Evolutionary conservation across 1,140 invertebrate genomes (phyloP).

Genomic region (Ptiloglossa arizonensis): DNA sequence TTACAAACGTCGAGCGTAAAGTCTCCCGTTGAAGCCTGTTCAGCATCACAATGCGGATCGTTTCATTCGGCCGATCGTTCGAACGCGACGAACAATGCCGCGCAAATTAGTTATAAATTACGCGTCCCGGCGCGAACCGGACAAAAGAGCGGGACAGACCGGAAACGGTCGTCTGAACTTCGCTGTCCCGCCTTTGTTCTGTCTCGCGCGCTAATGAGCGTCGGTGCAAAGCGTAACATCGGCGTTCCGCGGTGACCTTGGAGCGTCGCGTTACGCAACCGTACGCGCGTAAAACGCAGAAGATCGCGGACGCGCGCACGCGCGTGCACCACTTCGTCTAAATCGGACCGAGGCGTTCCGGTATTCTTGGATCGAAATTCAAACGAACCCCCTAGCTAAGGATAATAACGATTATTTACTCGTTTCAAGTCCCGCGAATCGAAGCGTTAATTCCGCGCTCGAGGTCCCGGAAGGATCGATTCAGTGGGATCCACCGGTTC

Average conservation of each 20-base stretch:
- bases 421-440: neutral
- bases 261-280: slow-evolving; percentile 51
- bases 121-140: slow-evolving; percentile 27
- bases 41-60: slow-evolving; percentile 1
- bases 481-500: neutral
- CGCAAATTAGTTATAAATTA: slow-evolving; percentile 39
- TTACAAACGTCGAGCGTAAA: neutral
- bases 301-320: neutral
- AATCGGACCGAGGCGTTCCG: neutral
- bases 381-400: slow-evolving; percentile 12
- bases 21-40: neutral
- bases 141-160: slow-evolving; percentile 38
- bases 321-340: slow-evolving; percentile 15
- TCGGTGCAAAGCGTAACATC: slow-evolving; percentile 55
- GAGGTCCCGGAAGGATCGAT: neutral
- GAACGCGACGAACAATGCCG: slow-evolving; percentile 25
- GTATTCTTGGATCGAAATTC: slow-evolving; percentile 32
- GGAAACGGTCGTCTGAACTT: slow-evolving; percentile 43
- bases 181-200: slow-evolving; percentile 58
- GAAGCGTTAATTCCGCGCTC: neutral
- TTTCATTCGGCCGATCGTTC: slow-evolving; percentile 3
- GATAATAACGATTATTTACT: slow-evolving; percentile 31
- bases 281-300: slow-evolving; percentile 31
- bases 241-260: slow-evolving; percentile 42
- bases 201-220: slow-evolving; percentile 47